Conservation (phyloP, 2,797 vertebrate genomes). For the Garrulus glandarius region DNA sequence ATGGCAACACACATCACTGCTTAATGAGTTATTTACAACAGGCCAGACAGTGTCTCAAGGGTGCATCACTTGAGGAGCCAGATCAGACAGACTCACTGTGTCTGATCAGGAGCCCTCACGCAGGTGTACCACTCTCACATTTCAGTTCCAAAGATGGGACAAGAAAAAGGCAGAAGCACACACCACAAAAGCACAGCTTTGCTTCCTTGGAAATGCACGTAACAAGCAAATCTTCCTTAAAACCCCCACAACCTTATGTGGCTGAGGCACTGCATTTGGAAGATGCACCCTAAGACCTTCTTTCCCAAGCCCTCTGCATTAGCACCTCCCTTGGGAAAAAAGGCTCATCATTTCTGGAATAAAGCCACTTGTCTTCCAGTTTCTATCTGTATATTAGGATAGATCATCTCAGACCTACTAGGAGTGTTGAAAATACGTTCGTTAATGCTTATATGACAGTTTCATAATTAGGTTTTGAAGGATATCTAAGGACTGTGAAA, state of each 20-base stretch:
- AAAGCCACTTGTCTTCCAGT: not conserved
- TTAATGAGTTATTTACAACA: not conserved
- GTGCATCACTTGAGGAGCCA: not conserved
- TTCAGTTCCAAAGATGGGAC: not conserved
- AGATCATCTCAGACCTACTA: not conserved
- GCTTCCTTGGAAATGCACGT: not conserved
- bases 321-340: not conserved
- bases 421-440: not conserved
- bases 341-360: not conserved
- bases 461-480: not conserved
- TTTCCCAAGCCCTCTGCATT: not conserved
- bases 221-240: not conserved
- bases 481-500: not conserved
- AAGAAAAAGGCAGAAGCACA: not conserved
- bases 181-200: not conserved
- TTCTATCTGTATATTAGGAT: not conserved
- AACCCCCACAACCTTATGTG: accelerated
- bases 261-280: not conserved
- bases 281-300: not conserved
- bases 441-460: not conserved
- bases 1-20: not conserved
- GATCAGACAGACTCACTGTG: not conserved
- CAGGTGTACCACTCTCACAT: not conserved
- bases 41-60: not conserved
- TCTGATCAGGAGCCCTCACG: not conserved